Conservation (phyloP, 2,888 invertebrate genomes). For the Hirtodrosophila duncani region DNA sequence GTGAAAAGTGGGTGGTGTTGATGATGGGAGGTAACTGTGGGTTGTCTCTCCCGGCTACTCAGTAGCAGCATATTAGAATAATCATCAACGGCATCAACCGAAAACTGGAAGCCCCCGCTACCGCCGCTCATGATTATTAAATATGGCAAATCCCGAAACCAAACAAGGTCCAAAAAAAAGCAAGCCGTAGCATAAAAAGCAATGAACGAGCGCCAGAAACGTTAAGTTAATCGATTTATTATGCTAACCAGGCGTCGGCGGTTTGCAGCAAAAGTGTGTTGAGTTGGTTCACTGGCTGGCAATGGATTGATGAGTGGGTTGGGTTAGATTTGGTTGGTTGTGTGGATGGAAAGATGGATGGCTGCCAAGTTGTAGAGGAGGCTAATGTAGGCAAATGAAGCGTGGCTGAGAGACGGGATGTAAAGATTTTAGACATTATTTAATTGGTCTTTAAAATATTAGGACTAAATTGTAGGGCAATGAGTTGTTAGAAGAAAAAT, state of each 20-base stretch:
- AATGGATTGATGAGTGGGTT: too few relatives aligned
- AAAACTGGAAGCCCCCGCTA: conserved; percentile 10
- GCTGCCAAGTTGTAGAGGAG: too few relatives aligned
- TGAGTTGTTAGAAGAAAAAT: not conserved
- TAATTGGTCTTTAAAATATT: conserved; percentile 29
- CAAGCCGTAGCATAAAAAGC: conserved; percentile 1
- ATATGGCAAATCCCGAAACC: conserved; percentile 62
- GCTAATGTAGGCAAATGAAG: too few relatives aligned
- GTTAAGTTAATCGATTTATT: conserved; percentile 69
- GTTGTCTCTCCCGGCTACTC: too few relatives aligned
- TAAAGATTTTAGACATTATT: conserved; percentile 17
- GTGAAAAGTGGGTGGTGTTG: conserved; percentile 6
- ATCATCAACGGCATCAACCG: conserved; percentile 63
- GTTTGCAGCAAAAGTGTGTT: conserved; percentile 66
- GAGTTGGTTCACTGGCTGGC: not conserved
- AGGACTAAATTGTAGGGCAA: not conserved
- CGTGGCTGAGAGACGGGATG: too few relatives aligned
- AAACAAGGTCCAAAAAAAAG: conserved; percentile 12
- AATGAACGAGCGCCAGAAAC: conserved; percentile 4
- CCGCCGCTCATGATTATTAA: conserved; percentile 61
- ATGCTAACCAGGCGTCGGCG: conserved; percentile 73
- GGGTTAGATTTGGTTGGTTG: too few relatives aligned
- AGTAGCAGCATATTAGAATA: conserved; percentile 64
- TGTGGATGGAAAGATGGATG: too few relatives aligned
- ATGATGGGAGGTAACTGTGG: not conserved